These are phyloP conservation scores for Salarias fasciatus DNA, from an alignment of 2,797 vertebrate genomes.

Conservation along the genomic window DNA sequence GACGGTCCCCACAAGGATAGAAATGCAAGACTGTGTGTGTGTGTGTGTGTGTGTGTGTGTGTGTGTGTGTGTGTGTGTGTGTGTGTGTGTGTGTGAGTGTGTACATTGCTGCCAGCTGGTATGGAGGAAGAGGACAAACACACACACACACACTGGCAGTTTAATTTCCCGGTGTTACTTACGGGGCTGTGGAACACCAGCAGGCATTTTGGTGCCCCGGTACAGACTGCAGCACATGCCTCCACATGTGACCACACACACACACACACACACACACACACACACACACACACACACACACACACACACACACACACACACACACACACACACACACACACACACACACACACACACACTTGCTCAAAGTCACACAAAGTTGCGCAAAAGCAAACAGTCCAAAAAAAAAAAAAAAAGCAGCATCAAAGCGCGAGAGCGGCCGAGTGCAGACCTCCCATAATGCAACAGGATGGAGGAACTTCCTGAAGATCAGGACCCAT, in stretches of 20 bases:
- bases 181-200: slow-evolving; percentile 58
- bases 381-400: slow-evolving; percentile 39
- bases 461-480: too few species aligned
- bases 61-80: too few species aligned
- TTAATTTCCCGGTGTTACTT: slow-evolving; percentile 58
- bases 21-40: too few species aligned
- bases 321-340: neutral
- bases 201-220: slow-evolving; percentile 41
- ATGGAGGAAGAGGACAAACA: slow-evolving; percentile 11
- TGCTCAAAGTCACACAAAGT: neutral
- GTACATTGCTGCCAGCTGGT: slow-evolving; percentile 50
- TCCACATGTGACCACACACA: slow-evolving; percentile 56
- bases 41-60: neutral
- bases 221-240: slow-evolving; percentile 56
- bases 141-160: slow-evolving; percentile 37
- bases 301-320: neutral
- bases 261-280: too few species aligned
- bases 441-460: too few species aligned
- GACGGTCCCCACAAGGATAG: too few species aligned
- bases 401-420: slow-evolving; percentile 27
- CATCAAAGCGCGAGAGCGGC: too few species aligned
- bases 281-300: too few species aligned
- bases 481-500: too few species aligned
- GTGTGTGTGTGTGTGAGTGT: slow-evolving; percentile 33
- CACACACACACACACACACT: slow-evolving; percentile 1